Conservation (phyloP, 2,797 vertebrate genomes). For the Tachyglossus aculeatus region DNA sequence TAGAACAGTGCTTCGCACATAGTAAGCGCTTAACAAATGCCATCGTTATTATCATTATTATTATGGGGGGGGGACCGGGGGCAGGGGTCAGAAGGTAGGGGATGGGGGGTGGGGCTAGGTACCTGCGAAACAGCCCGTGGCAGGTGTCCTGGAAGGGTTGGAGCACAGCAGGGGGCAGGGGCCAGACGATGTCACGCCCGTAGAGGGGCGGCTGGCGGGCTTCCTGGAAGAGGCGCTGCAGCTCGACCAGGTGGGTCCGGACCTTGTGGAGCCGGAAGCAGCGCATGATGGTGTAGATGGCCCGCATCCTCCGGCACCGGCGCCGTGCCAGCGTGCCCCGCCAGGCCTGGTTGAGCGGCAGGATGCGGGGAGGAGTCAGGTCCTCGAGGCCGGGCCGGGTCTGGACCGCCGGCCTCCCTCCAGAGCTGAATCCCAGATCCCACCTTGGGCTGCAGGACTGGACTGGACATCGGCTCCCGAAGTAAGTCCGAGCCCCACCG, state of each 20-base stretch:
- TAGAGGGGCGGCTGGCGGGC: constrained; percentile 83
- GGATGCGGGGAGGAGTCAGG: not conserved
- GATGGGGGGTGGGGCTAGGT: not conserved
- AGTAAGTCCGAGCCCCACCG: too few relatives aligned
- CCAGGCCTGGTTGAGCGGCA: constrained; percentile 78
- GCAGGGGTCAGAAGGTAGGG: too few relatives aligned
- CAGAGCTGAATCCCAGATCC: not conserved
- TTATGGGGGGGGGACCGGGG: rapidly evolving
- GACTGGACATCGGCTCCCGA: not conserved
- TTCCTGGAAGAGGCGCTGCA: constrained; percentile 78
- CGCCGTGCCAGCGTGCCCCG: constrained; percentile 85
- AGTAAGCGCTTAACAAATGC: too few relatives aligned
- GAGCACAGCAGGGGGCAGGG: constrained; percentile 78
- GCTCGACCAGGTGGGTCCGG: constrained; percentile 84
- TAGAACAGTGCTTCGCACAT: too few relatives aligned
- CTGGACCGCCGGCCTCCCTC: rapidly evolving
- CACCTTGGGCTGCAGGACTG: not conserved
- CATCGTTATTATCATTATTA: too few relatives aligned
- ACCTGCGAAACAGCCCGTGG: constrained; percentile 84
- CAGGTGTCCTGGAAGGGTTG: constrained; percentile 83
- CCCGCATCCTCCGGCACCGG: constrained; percentile 78
- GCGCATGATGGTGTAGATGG: constrained; percentile 86
- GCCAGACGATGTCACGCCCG: constrained; percentile 84
- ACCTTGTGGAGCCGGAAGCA: constrained; percentile 89
- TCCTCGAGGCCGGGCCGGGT: constrained; percentile 74